Conservation (phyloP, 2,888 invertebrate genomes). For the Emmelina monodactyla region DNA sequence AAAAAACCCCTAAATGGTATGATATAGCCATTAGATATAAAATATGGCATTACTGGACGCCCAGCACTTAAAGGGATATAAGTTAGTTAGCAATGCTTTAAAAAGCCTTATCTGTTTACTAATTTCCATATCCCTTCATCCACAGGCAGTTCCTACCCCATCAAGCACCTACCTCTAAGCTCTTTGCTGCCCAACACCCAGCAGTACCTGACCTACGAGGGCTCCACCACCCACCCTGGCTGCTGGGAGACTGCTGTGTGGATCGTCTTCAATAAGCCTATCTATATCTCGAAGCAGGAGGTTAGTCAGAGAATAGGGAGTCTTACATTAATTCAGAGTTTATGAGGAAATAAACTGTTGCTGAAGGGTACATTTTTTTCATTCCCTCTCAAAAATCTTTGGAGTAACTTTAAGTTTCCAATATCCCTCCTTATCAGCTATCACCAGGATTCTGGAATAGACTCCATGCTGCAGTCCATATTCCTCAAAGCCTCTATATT, state of each 20-base stretch:
- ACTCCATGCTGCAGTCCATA: too few relatives aligned
- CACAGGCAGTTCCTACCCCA: constrained; percentile 81
- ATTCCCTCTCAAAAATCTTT: too few relatives aligned
- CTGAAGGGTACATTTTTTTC: too few relatives aligned
- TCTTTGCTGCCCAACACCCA: constrained; percentile 90
- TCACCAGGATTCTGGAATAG: too few relatives aligned
- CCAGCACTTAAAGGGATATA: neutral
- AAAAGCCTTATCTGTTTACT: neutral
- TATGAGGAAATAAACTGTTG: too few relatives aligned
- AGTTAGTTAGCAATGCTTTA: neutral
- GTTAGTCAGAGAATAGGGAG: constrained; percentile 65
- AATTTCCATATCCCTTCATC: constrained; percentile 6
- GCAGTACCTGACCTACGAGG: constrained; percentile 97
- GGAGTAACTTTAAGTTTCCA: too few relatives aligned
- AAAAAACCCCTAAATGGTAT: too few relatives aligned
- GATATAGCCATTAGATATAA: too few relatives aligned
- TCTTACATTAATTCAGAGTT: too few relatives aligned
- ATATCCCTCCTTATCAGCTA: too few relatives aligned
- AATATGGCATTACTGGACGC: too few relatives aligned
- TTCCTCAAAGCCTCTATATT: too few relatives aligned
- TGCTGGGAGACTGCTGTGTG: constrained; percentile 99
- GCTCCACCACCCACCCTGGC: constrained; percentile 96
- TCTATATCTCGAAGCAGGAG: constrained; percentile 96
- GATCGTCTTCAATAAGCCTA: constrained; percentile 97
- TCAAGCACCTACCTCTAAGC: constrained; percentile 85